A percentile compares a stretch with the other conserved stretches of the same genome.
Evolutionary conservation across 2,113 vertebrate genomes (phyloP).

Genomic region (Sterna hirundo): DNA sequence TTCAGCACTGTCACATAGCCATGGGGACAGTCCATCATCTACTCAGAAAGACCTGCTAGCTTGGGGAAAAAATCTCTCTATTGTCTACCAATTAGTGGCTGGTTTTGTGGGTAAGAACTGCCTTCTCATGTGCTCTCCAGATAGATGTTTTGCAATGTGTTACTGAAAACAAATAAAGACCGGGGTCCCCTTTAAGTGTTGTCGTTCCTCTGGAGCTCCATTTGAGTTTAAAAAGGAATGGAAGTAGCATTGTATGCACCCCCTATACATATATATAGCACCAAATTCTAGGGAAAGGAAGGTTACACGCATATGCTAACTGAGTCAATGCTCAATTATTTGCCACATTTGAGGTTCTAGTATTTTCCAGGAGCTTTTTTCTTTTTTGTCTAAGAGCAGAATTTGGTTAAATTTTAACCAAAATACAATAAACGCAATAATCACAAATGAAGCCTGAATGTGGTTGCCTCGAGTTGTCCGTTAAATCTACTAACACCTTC

Average conservation of each 20-base stretch:
- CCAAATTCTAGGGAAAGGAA: background rate
- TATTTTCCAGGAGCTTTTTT: background rate
- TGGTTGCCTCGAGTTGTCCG: rapidly evolving
- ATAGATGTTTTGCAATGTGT: background rate
- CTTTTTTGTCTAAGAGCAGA: background rate
- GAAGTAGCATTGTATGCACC: background rate
- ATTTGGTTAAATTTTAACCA: background rate
- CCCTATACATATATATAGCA: rapidly evolving
- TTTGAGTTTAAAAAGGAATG: background rate
- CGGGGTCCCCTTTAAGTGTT: background rate
- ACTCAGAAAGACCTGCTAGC: background rate
- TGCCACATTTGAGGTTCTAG: background rate
- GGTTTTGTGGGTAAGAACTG: background rate
- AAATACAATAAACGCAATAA: background rate
- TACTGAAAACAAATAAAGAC: background rate
- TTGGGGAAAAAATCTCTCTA: background rate
- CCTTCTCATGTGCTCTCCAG: background rate
- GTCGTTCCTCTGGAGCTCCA: background rate
- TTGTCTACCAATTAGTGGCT: background rate
- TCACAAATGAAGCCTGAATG: background rate
- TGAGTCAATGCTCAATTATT: background rate
- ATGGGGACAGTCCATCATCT: background rate
- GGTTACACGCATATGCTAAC: background rate
- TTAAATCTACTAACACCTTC: background rate
- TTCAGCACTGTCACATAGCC: background rate